A percentile compares a stretch with the other conserved stretches of the same genome.
Evolutionary conservation across 2,888 invertebrate genomes (phyloP).

Genomic region (Tenthredo distinguenda): DNA sequence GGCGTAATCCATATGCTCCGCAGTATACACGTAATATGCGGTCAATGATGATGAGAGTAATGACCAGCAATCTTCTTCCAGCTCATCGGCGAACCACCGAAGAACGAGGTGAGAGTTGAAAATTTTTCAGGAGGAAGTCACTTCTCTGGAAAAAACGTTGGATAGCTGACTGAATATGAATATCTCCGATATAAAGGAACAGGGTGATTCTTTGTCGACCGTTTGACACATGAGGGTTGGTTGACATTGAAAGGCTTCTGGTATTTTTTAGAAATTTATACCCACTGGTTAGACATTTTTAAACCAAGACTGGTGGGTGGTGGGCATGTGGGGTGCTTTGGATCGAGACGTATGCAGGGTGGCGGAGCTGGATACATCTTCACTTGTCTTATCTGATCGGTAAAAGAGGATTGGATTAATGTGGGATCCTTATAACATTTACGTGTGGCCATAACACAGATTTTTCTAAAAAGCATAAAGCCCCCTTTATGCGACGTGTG

Average conservation of each 20-base stretch:
- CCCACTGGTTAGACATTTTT: not conserved
- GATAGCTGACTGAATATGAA: not conserved
- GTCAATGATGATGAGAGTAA: not conserved
- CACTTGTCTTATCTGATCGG: constrained; percentile 51
- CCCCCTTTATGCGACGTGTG: constrained; percentile 56
- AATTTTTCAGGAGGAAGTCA: not conserved
- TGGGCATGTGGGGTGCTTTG: not conserved
- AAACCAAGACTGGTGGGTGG: not conserved
- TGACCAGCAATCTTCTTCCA: not conserved
- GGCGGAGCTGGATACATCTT: constrained; percentile 20
- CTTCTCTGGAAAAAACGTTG: not conserved
- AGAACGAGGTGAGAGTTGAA: not conserved
- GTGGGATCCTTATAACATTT: constrained; percentile 25
- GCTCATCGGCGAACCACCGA: not conserved
- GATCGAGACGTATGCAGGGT: not conserved
- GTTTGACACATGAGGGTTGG: constrained; percentile 48
- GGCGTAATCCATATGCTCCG: not conserved
- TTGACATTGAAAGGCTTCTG: constrained; percentile 46
- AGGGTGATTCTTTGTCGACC: constrained; percentile 34
- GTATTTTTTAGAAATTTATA: constrained; percentile 37
- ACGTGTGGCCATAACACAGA: constrained; percentile 1
- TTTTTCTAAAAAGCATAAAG: constrained; percentile 55
- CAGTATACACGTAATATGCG: not conserved
- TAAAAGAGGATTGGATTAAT: constrained; percentile 20
- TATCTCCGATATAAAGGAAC: not conserved